Evolutionary conservation across 2,113 vertebrate genomes (phyloP).

Genomic region (Orycteropus afer): DNA sequence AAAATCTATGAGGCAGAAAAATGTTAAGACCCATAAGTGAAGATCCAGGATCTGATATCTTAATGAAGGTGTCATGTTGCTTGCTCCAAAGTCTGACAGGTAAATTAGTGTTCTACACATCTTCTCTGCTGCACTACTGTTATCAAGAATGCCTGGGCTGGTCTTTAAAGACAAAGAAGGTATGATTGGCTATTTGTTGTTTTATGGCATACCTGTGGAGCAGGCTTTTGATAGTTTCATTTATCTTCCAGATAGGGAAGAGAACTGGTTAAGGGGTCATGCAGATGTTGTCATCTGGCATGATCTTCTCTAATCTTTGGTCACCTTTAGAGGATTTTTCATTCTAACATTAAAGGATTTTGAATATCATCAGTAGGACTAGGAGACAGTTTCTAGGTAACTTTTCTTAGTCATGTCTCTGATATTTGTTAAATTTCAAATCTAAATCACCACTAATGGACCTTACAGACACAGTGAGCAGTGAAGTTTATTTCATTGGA

Average conservation of each 20-base stretch:
- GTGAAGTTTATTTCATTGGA: neutral
- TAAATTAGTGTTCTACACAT: neutral
- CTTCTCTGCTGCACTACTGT: neutral
- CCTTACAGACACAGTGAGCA: neutral
- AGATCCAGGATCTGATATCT: neutral
- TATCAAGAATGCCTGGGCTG: neutral
- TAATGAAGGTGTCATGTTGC: neutral
- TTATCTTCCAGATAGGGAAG: neutral
- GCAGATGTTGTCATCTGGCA: neutral
- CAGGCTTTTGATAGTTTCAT: neutral
- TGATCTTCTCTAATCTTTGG: neutral
- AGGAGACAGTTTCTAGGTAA: neutral
- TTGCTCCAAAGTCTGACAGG: neutral
- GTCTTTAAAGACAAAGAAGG: neutral
- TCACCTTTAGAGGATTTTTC: neutral
- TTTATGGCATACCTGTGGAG: neutral
- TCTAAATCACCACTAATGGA: neutral
- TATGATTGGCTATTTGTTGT: neutral
- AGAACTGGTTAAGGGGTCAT: neutral
- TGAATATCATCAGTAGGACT: neutral
- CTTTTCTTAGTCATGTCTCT: neutral
- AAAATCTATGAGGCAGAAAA: neutral
- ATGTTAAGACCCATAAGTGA: neutral
- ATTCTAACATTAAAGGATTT: neutral
- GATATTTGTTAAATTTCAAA: conserved; percentile 19